Base-by-base conservation (phyloP, 2,888 invertebrate genomes). In the Tanypteryx hageni region DNA sequence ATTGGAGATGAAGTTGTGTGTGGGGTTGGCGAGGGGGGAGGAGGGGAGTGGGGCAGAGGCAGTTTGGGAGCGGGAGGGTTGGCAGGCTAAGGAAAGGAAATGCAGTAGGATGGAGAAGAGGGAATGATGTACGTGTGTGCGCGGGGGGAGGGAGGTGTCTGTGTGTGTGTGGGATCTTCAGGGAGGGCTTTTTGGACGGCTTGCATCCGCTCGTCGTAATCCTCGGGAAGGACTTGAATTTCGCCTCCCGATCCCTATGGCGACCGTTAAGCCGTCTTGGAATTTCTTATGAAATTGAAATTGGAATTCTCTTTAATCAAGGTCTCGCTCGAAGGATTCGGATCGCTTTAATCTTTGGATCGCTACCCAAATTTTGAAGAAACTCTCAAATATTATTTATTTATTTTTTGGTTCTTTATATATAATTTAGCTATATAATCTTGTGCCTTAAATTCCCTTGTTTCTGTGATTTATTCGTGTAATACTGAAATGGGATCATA, bases 281-380 rank as follows among this genome's bases (percentile, higher is more conserved):
- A 89, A 89, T 89, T 89, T 89, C n/a, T 61, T 61, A 89, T 89
- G 89, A 89, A 89, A 89, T 68, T 89, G 89, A 64, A 89, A 89
- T 89, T 89, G 44, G 89, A 44, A 68, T 68, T 18, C 68, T 31
- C 18, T 64, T 31, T 16, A 64, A 13, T 10, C 31, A 64, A n/a
- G 64, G 22, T 64, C 44, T 18, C 31, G 68, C 89, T 64, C 56
- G n/a, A 27, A 44, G 89, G 64, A 64, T 64, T 61, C 18, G 59
- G 59, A 59, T 14, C 27, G 16, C 31, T 82, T 82, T 82, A 82
- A 27, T 44, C 44, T 44, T 82, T 31, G 68, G 22, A 76, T 27
- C 22, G 22, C 27, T 27, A 13, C 76, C 27, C 27, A 76, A 68
- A 68, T 68, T 68, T 22, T 68, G 68, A n/a, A 22, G 68, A 68